phyloP scores from a whole-genome alignment of 2,113 vertebrate species.

The Paracanthobrama guichenoti region DNA sequence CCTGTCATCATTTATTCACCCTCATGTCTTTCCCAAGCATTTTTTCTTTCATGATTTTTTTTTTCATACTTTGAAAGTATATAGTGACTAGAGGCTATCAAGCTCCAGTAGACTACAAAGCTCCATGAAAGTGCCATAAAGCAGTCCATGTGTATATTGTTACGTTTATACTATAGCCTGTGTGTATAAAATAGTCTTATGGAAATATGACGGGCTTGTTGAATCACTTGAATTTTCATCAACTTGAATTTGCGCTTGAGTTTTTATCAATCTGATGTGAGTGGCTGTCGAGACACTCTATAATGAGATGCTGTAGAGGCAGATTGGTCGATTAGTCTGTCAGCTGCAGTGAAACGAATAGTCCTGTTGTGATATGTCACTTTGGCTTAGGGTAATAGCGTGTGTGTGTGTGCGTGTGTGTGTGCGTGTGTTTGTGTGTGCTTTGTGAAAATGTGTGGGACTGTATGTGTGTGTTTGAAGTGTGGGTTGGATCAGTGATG shows the following conservation, averaged over 20 bases:
- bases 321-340: constrained; percentile 32
- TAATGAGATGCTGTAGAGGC: constrained; percentile 30
- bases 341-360: not conserved
- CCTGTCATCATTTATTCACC: not conserved
- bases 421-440: constrained; percentile 22
- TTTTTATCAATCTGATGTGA: constrained; percentile 1
- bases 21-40: not conserved
- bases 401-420: not conserved
- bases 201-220: not conserved
- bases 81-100: not conserved
- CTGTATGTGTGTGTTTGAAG: not conserved
- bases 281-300: not conserved
- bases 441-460: constrained; percentile 17
- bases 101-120: not conserved
- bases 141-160: not conserved
- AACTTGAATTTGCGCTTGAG: not conserved
- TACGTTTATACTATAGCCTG: not conserved
- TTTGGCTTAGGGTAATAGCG: not conserved
- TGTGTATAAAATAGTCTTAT: not conserved
- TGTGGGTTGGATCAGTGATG: constrained; percentile 42
- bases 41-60: not conserved
- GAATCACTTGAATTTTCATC: not conserved
- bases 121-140: not conserved
- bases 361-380: not conserved
- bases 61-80: not conserved